phyloP scores from a whole-genome alignment of 2,888 invertebrate genomes.

The Embidobia sp. region DNA sequence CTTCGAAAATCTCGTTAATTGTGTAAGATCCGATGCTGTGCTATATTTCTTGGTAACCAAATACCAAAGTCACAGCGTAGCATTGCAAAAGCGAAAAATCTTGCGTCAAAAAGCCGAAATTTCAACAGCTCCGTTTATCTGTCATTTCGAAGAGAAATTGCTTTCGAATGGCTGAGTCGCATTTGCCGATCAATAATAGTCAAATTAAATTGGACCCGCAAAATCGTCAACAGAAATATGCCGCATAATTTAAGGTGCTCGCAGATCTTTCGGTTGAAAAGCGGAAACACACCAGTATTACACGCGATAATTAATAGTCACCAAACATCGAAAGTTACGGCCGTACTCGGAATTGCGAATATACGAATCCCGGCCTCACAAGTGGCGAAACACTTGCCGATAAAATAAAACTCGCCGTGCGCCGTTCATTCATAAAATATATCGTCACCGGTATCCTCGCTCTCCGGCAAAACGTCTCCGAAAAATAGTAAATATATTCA shows the following conservation, averaged over 20 bases:
- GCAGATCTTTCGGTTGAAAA: conserved; percentile 30
- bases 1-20: conserved; percentile 16
- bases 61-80: conserved; percentile 2
- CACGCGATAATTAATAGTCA: conserved; percentile 61
- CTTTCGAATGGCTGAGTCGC: conserved; percentile 27
- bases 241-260: conserved; percentile 35
- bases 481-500: conserved; percentile 56
- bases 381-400: conserved; percentile 51
- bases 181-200: conserved; percentile 50
- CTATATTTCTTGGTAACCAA: conserved; percentile 27
- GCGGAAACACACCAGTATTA: conserved; percentile 60
- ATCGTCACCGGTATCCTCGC: conserved; percentile 47
- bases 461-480: conserved; percentile 15
- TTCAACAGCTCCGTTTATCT: conserved; percentile 33
- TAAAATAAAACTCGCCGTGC: conserved; percentile 22
- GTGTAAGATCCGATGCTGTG: conserved; percentile 14
- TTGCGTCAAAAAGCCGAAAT: conserved; percentile 29
- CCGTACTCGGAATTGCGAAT: conserved; percentile 43
- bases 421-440: conserved; percentile 63
- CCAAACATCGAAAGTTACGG: conserved; percentile 41
- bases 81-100: conserved; percentile 9
- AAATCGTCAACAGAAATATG: conserved; percentile 21
- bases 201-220: conserved; percentile 45
- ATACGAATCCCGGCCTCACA: conserved; percentile 43
- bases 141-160: conserved; percentile 40